Percentiles rank a stretch among this genome's conserved stretches.
phyloP scores from a whole-genome alignment of 2,888 invertebrate genomes.

The Rhagonycha lutea region DNA sequence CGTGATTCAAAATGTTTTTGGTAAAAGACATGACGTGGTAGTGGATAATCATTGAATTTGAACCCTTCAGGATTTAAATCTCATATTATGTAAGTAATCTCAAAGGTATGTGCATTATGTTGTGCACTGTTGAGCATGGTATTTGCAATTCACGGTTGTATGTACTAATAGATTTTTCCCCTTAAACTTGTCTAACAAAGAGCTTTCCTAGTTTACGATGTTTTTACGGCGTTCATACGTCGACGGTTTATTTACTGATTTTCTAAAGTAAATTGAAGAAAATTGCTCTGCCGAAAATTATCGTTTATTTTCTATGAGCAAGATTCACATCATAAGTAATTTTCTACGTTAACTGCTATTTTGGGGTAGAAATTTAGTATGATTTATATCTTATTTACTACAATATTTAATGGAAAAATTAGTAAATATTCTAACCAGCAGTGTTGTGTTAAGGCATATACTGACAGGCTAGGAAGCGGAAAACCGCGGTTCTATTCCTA shows the following conservation, averaged over 20 bases:
- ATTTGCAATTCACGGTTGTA: neutral
- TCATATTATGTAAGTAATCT: neutral
- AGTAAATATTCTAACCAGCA: too few species aligned
- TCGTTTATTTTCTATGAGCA: neutral
- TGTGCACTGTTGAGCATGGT: neutral
- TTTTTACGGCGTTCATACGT: neutral
- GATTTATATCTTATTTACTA: too few species aligned
- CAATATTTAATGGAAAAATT: too few species aligned
- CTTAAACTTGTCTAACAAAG: neutral
- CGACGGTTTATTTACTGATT: neutral
- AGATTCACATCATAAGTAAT: neutral
- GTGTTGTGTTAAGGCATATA: too few species aligned
- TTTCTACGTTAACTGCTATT: too few species aligned
- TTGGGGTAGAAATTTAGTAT: too few species aligned
- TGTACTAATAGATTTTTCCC: neutral
- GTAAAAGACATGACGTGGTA: neutral
- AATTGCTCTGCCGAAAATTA: neutral
- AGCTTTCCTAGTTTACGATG: neutral
- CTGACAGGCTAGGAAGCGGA: too few species aligned
- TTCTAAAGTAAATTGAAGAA: neutral
- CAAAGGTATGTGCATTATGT: neutral
- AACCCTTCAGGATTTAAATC: neutral
- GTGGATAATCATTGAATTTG: neutral
- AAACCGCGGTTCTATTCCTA: too few species aligned
- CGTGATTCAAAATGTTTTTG: neutral